These are phyloP conservation scores for Microdon myrmicae DNA, from an alignment of 2,888 invertebrate species.

Conservation along the genomic window DNA sequence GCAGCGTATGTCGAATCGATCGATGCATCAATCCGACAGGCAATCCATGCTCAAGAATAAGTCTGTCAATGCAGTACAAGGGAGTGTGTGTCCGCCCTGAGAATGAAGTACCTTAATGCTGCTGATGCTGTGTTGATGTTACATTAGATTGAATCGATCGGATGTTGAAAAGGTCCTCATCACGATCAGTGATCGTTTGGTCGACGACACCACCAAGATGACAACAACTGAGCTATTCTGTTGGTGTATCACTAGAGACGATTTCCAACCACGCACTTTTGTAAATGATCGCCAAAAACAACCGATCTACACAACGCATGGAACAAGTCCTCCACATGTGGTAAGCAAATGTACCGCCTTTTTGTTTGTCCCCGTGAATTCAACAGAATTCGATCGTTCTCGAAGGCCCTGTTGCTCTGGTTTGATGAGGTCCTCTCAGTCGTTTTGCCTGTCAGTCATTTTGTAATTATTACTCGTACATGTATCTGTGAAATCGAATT, in stretches of 20 bases:
- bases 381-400: conserved; percentile 19
- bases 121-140: conserved; percentile 16
- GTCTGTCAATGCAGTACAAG: conserved; percentile 4
- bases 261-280: conserved; percentile 48
- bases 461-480: conserved; percentile 46
- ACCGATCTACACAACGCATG: conserved; percentile 24
- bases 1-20: conserved; percentile 25
- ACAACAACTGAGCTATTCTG: too few species aligned
- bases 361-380: too few species aligned
- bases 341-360: too few species aligned
- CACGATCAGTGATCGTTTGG: conserved; percentile 37
- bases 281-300: conserved; percentile 49
- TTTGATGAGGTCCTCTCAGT: conserved; percentile 29
- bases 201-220: background rate
- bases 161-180: conserved; percentile 49
- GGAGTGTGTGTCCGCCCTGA: conserved; percentile 22
- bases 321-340: conserved; percentile 36
- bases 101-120: conserved; percentile 20
- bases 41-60: conserved; percentile 39
- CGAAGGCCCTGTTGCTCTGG: conserved; percentile 25
- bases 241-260: conserved; percentile 32
- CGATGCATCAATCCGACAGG: conserved; percentile 35
- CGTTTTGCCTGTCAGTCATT: conserved; percentile 36
- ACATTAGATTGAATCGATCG: conserved; percentile 49
- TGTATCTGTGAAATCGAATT: conserved; percentile 34